Conservation (phyloP, 2,888 invertebrate species). For the Liodrosophila aerea region DNA sequence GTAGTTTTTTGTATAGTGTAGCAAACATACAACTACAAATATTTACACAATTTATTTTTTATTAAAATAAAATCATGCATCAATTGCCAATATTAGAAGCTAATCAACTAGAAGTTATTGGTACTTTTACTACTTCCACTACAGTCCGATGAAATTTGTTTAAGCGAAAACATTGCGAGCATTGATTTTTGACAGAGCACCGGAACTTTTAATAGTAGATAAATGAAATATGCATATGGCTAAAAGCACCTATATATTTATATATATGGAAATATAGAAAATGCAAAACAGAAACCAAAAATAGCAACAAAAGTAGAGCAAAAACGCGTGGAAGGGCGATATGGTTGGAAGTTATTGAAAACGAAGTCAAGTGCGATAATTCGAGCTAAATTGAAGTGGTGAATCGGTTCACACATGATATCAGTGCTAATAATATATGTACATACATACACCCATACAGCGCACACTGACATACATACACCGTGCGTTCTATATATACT, state of each 20-base stretch:
- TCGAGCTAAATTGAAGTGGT: constrained; percentile 13
- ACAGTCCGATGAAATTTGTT: not conserved
- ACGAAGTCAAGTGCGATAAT: constrained; percentile 15
- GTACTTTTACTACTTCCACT: no score
- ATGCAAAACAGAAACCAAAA: constrained; percentile 2
- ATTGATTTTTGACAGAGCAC: constrained; percentile 1
- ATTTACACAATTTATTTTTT: not conserved
- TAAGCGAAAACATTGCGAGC: not conserved
- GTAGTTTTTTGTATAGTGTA: not conserved
- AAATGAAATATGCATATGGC: constrained; percentile 8
- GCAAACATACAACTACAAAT: no score
- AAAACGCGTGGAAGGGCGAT: not conserved
- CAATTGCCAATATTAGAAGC: no score
- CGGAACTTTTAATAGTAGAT: not conserved
- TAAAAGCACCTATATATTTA: no score
- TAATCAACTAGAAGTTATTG: no score
- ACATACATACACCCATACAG: not conserved
- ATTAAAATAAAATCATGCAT: not conserved
- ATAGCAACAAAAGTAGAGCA: not conserved
- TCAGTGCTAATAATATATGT: not conserved
- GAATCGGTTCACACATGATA: not conserved
- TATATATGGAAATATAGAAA: constrained; percentile 1
- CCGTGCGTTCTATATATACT: not conserved
- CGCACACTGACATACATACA: not conserved
- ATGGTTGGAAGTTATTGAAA: constrained; percentile 7